A percentile compares a stretch with the other conserved stretches of the same genome.
Conservation (phyloP, 1,140 invertebrate species). For the Apocrypta bakeri region DNA sequence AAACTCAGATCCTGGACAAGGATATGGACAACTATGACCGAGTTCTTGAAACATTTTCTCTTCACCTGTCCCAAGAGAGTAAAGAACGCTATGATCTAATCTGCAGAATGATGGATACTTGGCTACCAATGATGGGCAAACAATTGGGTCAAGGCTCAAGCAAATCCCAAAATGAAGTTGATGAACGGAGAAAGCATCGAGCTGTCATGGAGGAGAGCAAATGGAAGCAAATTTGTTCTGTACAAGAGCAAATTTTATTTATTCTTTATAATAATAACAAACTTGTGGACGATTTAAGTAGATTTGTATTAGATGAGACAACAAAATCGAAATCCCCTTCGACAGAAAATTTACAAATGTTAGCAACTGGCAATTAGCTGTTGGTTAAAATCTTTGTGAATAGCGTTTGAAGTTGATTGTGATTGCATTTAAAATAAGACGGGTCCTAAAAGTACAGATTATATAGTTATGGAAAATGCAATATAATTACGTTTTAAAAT, state of each 20-base stretch:
- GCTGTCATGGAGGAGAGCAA: slow-evolving; percentile 43
- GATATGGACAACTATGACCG: slow-evolving; percentile 78
- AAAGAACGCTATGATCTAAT: slow-evolving; percentile 66
- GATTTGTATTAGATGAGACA: neutral
- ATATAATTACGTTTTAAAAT: too few species aligned
- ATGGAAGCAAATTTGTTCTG: slow-evolving; percentile 70
- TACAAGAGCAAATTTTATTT: slow-evolving; percentile 71
- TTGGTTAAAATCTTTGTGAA: neutral
- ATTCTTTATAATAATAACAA: slow-evolving; percentile 71
- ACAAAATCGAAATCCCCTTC: neutral
- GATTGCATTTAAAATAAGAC: neutral
- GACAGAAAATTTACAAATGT: slow-evolving; percentile 14
- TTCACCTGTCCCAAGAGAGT: slow-evolving; percentile 67
- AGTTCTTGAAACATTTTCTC: slow-evolving; percentile 65
- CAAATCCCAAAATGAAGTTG: slow-evolving; percentile 20
- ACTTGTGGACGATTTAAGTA: slow-evolving; percentile 64
- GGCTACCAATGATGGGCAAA: slow-evolving; percentile 61
- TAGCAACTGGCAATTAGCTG: neutral
- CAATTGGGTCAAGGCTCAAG: slow-evolving; percentile 56
- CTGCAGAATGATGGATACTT: slow-evolving; percentile 59
- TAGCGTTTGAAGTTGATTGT: neutral
- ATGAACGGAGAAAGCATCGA: slow-evolving; percentile 3
- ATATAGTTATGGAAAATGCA: too few species aligned
- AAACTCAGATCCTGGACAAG: slow-evolving; percentile 84
- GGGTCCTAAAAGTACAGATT: too few species aligned